phyloP scores from a whole-genome alignment of 2,797 vertebrate genomes.

The Hypotaenidia okinawae region DNA sequence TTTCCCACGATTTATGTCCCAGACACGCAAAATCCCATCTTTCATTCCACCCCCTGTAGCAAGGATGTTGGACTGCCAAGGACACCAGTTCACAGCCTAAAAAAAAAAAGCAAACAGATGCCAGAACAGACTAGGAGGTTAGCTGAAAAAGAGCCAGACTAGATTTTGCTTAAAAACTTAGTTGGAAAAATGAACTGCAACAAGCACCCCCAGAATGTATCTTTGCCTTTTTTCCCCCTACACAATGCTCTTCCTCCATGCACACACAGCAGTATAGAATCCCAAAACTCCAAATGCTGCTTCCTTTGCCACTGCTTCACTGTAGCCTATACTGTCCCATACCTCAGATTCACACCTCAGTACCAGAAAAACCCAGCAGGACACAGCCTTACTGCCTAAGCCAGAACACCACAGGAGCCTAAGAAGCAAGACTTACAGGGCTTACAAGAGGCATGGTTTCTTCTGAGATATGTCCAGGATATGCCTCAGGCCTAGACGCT shows the following conservation, averaged over 20 bases:
- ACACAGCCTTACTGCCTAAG: background rate
- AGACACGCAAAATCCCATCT: constrained; percentile 81
- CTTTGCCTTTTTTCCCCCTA: background rate
- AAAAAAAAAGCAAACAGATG: background rate
- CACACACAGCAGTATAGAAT: background rate
- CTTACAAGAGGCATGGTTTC: background rate
- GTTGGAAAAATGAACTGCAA: background rate
- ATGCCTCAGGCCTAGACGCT: background rate
- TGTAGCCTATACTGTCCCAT: background rate
- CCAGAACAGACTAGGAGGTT: background rate
- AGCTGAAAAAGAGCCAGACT: background rate
- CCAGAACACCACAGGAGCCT: background rate
- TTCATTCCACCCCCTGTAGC: constrained; percentile 82
- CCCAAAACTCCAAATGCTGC: background rate
- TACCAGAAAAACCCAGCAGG: background rate
- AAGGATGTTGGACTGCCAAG: constrained; percentile 80
- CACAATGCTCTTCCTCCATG: background rate
- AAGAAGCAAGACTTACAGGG: background rate
- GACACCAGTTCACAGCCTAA: constrained; percentile 84
- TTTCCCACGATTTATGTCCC: constrained; percentile 75
- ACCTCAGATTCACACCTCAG: background rate
- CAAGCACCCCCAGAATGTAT: background rate
- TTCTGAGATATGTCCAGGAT: background rate
- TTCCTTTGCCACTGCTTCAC: background rate
- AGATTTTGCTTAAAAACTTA: background rate